Evolutionary conservation across 1,140 invertebrate genomes (phyloP).

Genomic region (Trichomalopsis sarcophagae): DNA sequence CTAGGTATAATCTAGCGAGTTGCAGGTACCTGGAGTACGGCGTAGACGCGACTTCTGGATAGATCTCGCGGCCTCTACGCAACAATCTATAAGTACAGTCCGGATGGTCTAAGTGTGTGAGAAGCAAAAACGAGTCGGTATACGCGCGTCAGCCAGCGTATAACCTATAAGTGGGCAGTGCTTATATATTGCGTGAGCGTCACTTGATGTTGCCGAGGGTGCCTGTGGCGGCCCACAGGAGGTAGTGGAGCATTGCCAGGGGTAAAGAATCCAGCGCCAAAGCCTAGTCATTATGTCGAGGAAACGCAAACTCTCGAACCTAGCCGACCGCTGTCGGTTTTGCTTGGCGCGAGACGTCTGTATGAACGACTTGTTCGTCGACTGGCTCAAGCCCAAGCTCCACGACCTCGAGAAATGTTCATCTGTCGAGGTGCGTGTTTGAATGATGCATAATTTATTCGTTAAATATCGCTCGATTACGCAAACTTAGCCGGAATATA

Average conservation of each 20-base stretch:
- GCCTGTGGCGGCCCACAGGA: background rate
- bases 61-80: no score
- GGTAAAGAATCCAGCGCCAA: background rate
- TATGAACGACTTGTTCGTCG: constrained; percentile 63
- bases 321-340: constrained; percentile 64
- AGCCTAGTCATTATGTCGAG: constrained; percentile 60
- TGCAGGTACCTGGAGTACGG: no score
- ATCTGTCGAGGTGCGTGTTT: constrained; percentile 62
- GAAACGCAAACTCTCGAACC: constrained; percentile 60
- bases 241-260: background rate
- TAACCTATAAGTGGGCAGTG: no score
- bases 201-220: background rate
- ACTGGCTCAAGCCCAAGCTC: constrained; percentile 55
- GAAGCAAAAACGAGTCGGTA: background rate
- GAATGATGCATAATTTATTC: background rate
- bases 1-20: no score
- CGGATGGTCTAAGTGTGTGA: no score
- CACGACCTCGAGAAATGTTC: constrained; percentile 64
- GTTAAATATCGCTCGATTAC: background rate
- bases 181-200: background rate
- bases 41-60: no score
- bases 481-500: background rate
- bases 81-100: no score
- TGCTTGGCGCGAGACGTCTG: constrained; percentile 64
- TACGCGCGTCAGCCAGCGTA: background rate